These are phyloP conservation scores for Anastrepha obliqua DNA, from an alignment of 1,140 invertebrate genomes.

Conservation along the genomic window DNA sequence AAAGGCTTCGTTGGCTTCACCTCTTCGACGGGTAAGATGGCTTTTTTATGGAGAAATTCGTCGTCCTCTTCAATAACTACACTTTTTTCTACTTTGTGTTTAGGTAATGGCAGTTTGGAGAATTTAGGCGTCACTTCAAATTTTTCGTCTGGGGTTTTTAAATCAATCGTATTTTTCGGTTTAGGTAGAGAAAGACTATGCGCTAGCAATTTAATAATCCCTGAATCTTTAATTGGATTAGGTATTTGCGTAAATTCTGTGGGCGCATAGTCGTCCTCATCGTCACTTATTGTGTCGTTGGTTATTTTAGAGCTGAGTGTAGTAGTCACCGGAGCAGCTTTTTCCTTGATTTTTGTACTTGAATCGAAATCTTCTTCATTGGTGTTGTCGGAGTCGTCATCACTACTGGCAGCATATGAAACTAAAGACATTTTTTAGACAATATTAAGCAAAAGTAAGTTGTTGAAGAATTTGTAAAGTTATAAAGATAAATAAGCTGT, in stretches of 20 bases:
- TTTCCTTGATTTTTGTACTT: neutral
- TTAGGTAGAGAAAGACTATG: conserved; percentile 59
- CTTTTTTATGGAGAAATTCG: conserved; percentile 79
- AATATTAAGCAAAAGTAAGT: neutral
- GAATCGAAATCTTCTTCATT: conserved; percentile 56
- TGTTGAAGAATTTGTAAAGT: conserved; percentile 5
- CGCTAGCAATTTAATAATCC: neutral
- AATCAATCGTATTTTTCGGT: conserved; percentile 61
- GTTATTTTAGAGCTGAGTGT: neutral
- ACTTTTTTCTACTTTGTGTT: conserved; percentile 42
- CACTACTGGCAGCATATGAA: conserved; percentile 70
- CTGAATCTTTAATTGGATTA: conserved; percentile 4
- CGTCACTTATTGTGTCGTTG: conserved; percentile 19
- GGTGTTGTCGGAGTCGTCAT: conserved; percentile 65
- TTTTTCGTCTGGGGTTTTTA: conserved; percentile 45
- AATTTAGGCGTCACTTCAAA: conserved; percentile 61
- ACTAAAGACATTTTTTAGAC: conserved; percentile 68
- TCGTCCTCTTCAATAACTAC: conserved; percentile 75
- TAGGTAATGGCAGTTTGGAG: conserved; percentile 66
- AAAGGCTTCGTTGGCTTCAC: conserved; percentile 59
- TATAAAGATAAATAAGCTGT: neutral
- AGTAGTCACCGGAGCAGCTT: neutral
- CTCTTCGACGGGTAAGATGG: conserved; percentile 59
- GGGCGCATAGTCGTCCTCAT: conserved; percentile 56
- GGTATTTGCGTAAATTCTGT: neutral